A percentile compares a stretch with the other conserved stretches of the same genome.
Evolutionary conservation across 2,888 invertebrate species (phyloP).

Genomic region (Blastobasis adustella): DNA sequence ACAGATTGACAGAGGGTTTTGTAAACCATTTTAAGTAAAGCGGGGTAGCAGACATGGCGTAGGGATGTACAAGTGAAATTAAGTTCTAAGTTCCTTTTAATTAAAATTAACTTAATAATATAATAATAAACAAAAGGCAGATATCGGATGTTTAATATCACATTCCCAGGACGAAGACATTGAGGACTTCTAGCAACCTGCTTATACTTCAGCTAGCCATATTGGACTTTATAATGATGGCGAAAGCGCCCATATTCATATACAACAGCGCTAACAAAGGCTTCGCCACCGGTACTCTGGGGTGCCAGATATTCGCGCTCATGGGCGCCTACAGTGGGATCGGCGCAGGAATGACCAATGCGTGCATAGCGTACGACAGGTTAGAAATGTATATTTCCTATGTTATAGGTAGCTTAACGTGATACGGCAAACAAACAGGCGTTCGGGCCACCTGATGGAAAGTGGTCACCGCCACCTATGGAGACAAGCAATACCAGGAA

Average conservation of each 20-base stretch:
- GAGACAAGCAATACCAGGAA: too few relatives aligned
- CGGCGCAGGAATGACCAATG: conserved; percentile 86
- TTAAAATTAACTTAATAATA: too few relatives aligned
- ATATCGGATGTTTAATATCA: neutral
- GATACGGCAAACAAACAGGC: neutral
- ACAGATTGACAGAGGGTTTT: too few relatives aligned
- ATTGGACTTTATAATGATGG: conserved; percentile 91
- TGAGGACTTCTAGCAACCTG: conserved; percentile 88
- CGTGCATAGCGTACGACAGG: conserved; percentile 90
- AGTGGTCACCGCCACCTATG: neutral
- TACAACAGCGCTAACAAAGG: conserved; percentile 88
- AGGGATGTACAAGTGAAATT: too few relatives aligned
- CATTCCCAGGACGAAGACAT: conserved; percentile 76
- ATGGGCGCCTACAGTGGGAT: conserved; percentile 88
- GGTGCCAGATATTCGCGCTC: conserved; percentile 84
- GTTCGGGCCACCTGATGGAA: neutral
- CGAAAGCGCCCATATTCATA: conserved; percentile 88
- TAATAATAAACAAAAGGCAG: too few relatives aligned
- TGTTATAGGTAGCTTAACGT: too few relatives aligned
- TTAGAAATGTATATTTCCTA: conserved; percentile 17
- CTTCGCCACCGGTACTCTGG: conserved; percentile 82
- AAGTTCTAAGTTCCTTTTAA: too few relatives aligned
- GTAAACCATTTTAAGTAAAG: too few relatives aligned
- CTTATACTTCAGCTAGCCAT: conserved; percentile 88
- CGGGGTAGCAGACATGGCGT: too few relatives aligned